Conservation (phyloP, 2,113 vertebrate species). For the Monopterus albus region DNA sequence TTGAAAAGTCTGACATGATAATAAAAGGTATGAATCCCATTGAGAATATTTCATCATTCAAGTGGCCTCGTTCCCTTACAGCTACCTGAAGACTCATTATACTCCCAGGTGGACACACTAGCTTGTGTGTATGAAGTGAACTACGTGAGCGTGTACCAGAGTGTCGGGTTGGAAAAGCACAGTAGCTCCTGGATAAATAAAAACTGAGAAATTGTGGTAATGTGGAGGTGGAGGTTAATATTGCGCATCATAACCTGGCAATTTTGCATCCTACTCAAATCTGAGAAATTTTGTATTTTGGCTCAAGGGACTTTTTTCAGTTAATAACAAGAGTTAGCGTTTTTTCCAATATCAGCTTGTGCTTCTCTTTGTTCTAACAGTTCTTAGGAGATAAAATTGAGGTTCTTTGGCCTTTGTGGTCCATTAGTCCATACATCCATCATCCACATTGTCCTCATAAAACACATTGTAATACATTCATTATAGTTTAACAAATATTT, state of each 20-base stretch:
- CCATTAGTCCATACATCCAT: too few relatives aligned
- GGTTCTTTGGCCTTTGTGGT: too few relatives aligned
- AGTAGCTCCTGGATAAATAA: constrained; percentile 38
- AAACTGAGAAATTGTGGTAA: not conserved
- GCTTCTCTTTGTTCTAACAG: too few relatives aligned
- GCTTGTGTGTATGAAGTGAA: constrained; percentile 34
- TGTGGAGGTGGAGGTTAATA: constrained; percentile 22
- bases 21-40: not conserved
- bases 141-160: constrained; percentile 43
- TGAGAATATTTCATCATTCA: not conserved
- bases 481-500: too few relatives aligned
- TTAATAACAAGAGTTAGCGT: too few relatives aligned
- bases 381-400: too few relatives aligned
- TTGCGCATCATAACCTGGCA: not conserved
- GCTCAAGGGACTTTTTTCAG: not conserved
- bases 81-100: constrained; percentile 20
- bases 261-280: not conserved
- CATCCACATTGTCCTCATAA: too few relatives aligned
- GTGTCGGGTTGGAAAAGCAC: constrained; percentile 18
- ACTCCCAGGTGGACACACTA: constrained; percentile 15
- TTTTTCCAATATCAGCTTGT: too few relatives aligned
- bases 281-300: not conserved
- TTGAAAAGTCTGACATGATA: not conserved
- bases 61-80: too few relatives aligned
- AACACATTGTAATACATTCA: too few relatives aligned